Percentiles rank a stretch among this genome's conserved stretches.
These are phyloP conservation scores for Nanorana parkeri DNA, from an alignment of 2,113 vertebrate species.

Conservation along the genomic window DNA sequence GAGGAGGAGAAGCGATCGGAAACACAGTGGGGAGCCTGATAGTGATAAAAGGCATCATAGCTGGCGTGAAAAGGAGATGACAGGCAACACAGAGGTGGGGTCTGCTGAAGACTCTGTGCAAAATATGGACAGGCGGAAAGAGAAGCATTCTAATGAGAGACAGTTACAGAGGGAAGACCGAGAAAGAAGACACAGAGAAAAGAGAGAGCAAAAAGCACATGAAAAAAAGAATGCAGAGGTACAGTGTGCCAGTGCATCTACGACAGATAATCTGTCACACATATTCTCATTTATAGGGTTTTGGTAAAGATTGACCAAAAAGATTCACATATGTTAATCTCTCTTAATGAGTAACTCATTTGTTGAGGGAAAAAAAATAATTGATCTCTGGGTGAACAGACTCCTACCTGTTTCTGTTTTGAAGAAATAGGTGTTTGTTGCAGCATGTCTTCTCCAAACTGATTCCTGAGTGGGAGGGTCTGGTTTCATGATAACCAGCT, in stretches of 20 bases:
- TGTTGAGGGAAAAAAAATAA: too few species aligned
- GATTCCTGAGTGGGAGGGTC: too few species aligned
- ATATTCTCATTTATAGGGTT: neutral
- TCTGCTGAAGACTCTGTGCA: slow-evolving; percentile 59
- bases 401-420: too few species aligned
- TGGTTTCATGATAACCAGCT: too few species aligned
- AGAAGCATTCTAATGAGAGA: slow-evolving; percentile 63
- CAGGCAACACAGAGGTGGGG: neutral
- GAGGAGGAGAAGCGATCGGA: slow-evolving; percentile 64
- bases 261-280: neutral
- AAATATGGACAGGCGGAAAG: slow-evolving; percentile 59
- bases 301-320: too few species aligned
- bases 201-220: slow-evolving; percentile 58
- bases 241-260: neutral
- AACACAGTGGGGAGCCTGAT: slow-evolving; percentile 30
- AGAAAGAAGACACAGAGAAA: slow-evolving; percentile 62
- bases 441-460: too few species aligned
- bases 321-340: too few species aligned
- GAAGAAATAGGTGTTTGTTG: too few species aligned
- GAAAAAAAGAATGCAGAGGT: slow-evolving; percentile 70
- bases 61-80: neutral
- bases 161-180: slow-evolving; percentile 47
- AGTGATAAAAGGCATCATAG: slow-evolving; percentile 59
- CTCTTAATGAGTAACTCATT: too few species aligned
- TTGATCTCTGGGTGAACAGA: too few species aligned